Conservation (phyloP, 2,113 vertebrate species). For the Psephotus haematonotus region DNA sequence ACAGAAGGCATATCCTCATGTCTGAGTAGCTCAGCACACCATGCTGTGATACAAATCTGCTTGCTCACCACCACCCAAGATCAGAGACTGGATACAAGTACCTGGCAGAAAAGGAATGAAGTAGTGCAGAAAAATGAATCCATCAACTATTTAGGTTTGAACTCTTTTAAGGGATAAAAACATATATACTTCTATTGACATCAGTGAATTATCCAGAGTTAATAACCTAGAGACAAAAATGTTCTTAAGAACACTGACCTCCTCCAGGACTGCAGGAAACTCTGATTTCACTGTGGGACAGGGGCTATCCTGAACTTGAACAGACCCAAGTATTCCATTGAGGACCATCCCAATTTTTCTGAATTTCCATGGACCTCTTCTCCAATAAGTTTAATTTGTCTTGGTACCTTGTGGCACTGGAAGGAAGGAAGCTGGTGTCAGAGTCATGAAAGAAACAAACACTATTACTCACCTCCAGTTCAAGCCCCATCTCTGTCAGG, state of each 20-base stretch:
- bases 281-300: not conserved
- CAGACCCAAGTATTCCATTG: not conserved
- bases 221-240: not conserved
- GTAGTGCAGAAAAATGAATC: not conserved
- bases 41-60: not conserved
- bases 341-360: not conserved
- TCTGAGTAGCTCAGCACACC: not conserved
- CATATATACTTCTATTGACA: not conserved
- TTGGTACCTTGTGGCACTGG: not conserved
- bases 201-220: not conserved
- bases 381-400: not conserved
- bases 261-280: not conserved
- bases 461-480: not conserved
- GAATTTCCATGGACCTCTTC: not conserved
- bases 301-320: not conserved
- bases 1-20: not conserved
- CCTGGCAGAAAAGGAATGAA: not conserved
- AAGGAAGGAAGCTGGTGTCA: not conserved
- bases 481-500: not conserved
- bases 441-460: not conserved
- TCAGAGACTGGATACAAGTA: not conserved
- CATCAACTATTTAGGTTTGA: not conserved
- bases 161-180: not conserved
- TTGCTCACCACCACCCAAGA: not conserved
- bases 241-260: not conserved